Percentiles rank a stretch among this genome's conserved stretches.
Evolutionary conservation across 2,888 invertebrate species (phyloP).

Genomic region (Cephus sareptanus): DNA sequence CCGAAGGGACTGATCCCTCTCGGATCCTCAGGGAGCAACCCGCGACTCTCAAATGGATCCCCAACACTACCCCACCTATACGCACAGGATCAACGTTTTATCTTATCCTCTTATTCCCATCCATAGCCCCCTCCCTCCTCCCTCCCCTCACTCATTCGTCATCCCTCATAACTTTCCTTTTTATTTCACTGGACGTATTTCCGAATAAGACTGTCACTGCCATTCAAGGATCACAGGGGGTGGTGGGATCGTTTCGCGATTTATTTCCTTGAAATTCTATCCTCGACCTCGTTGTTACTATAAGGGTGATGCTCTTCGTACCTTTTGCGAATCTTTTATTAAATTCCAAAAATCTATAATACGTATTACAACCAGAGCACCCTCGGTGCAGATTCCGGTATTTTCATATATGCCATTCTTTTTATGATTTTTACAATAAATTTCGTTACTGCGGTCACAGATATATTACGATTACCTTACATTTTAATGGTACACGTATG

Average conservation of each 20-base stretch:
- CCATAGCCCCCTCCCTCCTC: background rate
- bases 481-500: background rate
- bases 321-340: slow-evolving; percentile 21
- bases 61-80: background rate
- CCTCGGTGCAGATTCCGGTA: slow-evolving; percentile 10
- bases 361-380: slow-evolving; percentile 8
- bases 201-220: slow-evolving; percentile 19
- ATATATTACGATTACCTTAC: background rate
- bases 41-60: slow-evolving; percentile 1
- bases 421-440: slow-evolving; percentile 49
- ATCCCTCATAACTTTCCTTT: slow-evolving; percentile 7
- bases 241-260: slow-evolving; percentile 13
- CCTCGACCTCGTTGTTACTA: slow-evolving; percentile 21
- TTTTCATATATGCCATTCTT: slow-evolving; percentile 34
- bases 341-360: slow-evolving; percentile 16
- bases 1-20: background rate
- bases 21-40: background rate
- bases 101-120: background rate
- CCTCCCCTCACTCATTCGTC: background rate
- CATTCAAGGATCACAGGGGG: slow-evolving; percentile 9
- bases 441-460: slow-evolving; percentile 35
- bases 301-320: slow-evolving; percentile 11
- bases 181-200: slow-evolving; percentile 22
- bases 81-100: background rate
- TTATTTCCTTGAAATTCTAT: slow-evolving; percentile 24